Evolutionary conservation across 2,888 invertebrate species (phyloP).

Genomic region (Sarcophaga rosellei): DNA sequence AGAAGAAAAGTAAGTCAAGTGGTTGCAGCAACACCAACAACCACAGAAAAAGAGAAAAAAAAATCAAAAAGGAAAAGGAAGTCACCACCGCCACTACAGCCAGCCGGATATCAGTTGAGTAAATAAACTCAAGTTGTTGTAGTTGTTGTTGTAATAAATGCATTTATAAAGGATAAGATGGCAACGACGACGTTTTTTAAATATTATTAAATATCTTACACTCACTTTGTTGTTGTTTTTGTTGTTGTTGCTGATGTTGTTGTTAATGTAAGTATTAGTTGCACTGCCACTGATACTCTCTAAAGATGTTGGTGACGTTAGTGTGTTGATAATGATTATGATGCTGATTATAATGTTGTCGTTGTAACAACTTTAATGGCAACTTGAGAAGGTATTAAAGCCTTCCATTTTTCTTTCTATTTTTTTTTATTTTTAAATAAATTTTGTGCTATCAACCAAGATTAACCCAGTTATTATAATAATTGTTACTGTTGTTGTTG

Average conservation of each 20-base stretch:
- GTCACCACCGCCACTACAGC: constrained; percentile 18
- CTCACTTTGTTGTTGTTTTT: neutral
- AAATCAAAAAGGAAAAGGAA: constrained; percentile 41
- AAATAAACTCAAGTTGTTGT: constrained; percentile 13
- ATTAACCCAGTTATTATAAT: constrained; percentile 59
- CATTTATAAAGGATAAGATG: constrained; percentile 26
- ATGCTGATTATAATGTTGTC: constrained; percentile 25
- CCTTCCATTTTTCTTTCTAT: neutral
- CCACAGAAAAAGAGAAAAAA: constrained; percentile 3
- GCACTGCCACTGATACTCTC: neutral
- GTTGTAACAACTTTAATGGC: constrained; percentile 52
- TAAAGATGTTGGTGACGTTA: neutral
- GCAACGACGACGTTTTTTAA: neutral
- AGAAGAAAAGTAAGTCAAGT: constrained; percentile 59
- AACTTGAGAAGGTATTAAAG: constrained; percentile 59
- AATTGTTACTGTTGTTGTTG: constrained; percentile 17
- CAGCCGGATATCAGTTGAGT: constrained; percentile 53
- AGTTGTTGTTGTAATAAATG: constrained; percentile 20
- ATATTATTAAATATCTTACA: neutral
- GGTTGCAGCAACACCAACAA: constrained; percentile 41
- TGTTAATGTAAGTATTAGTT: neutral
- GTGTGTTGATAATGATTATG: neutral
- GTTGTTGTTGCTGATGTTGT: neutral
- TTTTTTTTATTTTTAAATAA: constrained; percentile 40
- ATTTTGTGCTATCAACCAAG: constrained; percentile 53